These are phyloP conservation scores for Keiferia lycopersicella DNA, from an alignment of 2,888 invertebrate species.

Conservation along the genomic window DNA sequence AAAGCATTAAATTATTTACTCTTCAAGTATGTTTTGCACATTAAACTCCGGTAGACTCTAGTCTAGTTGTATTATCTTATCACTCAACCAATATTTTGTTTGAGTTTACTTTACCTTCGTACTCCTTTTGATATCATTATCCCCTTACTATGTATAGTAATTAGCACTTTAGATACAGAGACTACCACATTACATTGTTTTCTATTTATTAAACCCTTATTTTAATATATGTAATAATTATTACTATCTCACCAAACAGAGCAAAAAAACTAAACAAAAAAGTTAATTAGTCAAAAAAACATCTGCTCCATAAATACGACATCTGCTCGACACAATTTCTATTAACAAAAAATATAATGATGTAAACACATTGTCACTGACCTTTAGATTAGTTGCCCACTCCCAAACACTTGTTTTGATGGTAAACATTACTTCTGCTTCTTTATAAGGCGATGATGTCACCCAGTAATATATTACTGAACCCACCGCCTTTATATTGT, in stretches of 20 bases:
- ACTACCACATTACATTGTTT: background rate
- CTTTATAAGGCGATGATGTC: constrained; percentile 54
- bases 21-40: constrained; percentile 7
- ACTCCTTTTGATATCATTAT: background rate
- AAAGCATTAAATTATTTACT: constrained; percentile 4
- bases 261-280: background rate
- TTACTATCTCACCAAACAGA: background rate
- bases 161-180: background rate
- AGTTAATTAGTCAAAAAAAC: background rate
- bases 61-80: background rate
- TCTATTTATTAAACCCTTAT: background rate
- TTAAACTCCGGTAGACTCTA: background rate
- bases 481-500: constrained; percentile 37
- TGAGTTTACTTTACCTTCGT: constrained; percentile 4
- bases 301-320: constrained; percentile 1
- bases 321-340: constrained; percentile 10
- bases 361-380: constrained; percentile 19
- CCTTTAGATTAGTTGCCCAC: constrained; percentile 17
- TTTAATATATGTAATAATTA: no score
- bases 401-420: constrained; percentile 26
- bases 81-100: constrained; percentile 13
- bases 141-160: background rate
- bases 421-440: constrained; percentile 28
- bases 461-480: constrained; percentile 43
- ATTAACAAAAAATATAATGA: background rate